Conservation (phyloP, 1,140 invertebrate species). For the Dendroctonus valens region DNA sequence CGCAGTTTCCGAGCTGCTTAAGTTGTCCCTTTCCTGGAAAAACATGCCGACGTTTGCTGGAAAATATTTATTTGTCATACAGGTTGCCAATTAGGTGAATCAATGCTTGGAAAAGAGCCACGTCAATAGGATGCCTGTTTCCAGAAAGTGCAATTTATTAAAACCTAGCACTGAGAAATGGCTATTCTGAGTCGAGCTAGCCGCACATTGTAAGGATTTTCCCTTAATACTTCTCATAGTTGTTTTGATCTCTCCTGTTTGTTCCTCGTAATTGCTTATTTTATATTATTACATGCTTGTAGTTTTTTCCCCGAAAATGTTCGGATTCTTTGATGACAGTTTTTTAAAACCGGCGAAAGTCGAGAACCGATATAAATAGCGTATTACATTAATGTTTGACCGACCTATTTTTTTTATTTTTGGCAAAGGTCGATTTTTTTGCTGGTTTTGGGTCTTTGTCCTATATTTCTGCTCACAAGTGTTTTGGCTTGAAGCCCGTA, state of each 20-base stretch:
- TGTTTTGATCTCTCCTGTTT: too few species aligned
- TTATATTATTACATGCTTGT: too few species aligned
- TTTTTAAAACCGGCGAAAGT: not conserved
- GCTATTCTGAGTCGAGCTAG: too few species aligned
- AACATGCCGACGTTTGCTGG: not conserved
- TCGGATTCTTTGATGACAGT: too few species aligned
- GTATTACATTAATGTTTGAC: not conserved
- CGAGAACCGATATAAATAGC: conserved; percentile 3
- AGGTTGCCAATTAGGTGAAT: conserved; percentile 4
- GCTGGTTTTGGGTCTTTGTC: conserved; percentile 25
- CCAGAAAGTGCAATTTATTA: too few species aligned
- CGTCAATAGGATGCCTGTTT: not conserved
- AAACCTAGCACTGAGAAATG: too few species aligned
- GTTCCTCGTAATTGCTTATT: too few species aligned
- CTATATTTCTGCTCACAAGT: conserved; percentile 8
- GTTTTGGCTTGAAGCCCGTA: conserved; percentile 7
- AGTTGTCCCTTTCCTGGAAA: too few species aligned
- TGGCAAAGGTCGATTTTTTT: conserved; percentile 27
- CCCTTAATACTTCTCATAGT: too few species aligned
- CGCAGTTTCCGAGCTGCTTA: too few species aligned
- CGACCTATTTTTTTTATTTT: conserved; percentile 22
- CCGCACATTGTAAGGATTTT: too few species aligned
- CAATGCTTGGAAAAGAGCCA: conserved; percentile 9
- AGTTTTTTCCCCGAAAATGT: too few species aligned
- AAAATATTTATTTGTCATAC: not conserved